phyloP scores from a whole-genome alignment of 2,888 invertebrate species.

The Pristionchus fissidentatus region DNA sequence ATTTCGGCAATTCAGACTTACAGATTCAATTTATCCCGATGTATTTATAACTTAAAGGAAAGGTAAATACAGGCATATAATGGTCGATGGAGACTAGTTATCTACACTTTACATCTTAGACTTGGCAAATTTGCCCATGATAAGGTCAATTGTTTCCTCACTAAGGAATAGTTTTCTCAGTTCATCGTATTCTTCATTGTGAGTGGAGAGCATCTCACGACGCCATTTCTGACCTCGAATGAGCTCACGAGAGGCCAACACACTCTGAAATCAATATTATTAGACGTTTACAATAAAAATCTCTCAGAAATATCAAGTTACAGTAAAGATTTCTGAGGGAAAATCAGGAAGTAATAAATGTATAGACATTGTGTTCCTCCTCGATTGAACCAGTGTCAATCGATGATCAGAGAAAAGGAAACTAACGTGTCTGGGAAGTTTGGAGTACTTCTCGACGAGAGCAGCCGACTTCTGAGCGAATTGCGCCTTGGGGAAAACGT shows the following conservation, averaged over 20 bases:
- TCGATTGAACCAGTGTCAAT: neutral
- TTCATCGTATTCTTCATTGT: conserved; percentile 16
- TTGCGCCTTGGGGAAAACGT: conserved; percentile 11
- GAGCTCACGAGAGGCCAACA: neutral
- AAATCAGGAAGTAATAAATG: too few relatives aligned
- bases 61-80: too few relatives aligned
- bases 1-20: neutral
- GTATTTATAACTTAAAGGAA: neutral
- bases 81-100: neutral
- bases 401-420: neutral
- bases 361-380: too few relatives aligned
- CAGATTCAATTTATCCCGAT: too few relatives aligned
- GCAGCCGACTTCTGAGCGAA: conserved; percentile 9
- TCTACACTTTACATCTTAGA: neutral
- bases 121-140: conserved; percentile 10
- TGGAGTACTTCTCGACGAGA: conserved; percentile 36
- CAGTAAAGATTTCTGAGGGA: too few relatives aligned
- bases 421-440: conserved; percentile 39
- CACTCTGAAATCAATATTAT: neutral
- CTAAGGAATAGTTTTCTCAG: conserved; percentile 15
- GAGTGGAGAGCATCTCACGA: neutral
- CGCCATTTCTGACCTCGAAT: neutral
- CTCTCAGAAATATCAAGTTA: neutral
- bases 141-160: neutral
- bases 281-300: neutral